phyloP scores from a whole-genome alignment of 2,113 vertebrate genomes.

The Paraplagusia blochii region DNA sequence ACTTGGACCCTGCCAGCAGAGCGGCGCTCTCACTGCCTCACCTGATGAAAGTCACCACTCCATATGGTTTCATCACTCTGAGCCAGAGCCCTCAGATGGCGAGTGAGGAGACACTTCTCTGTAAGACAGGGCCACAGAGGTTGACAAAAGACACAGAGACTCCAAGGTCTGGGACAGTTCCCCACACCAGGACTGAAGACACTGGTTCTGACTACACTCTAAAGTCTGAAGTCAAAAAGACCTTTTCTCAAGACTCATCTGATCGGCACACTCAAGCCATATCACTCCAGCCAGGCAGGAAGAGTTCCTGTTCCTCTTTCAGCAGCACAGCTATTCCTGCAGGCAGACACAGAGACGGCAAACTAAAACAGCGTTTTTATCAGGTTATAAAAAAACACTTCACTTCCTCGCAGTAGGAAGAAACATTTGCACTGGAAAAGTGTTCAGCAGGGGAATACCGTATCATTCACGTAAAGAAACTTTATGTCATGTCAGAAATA shows the following conservation, averaged over 20 bases:
- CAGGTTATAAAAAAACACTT: conserved; percentile 64
- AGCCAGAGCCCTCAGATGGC: conserved; percentile 79
- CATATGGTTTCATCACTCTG: conserved; percentile 73
- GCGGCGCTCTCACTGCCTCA: conserved; percentile 75
- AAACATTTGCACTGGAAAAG: neutral
- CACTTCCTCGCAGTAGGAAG: conserved; percentile 24
- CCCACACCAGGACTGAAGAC: conserved; percentile 19
- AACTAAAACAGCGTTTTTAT: conserved; percentile 54
- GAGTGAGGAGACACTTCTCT: conserved; percentile 75
- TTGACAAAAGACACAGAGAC: conserved; percentile 30
- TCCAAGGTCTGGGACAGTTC: neutral
- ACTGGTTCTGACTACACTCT: conserved; percentile 15
- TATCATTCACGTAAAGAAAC: too few relatives aligned
- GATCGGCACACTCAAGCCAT: conserved; percentile 7
- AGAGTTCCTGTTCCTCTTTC: conserved; percentile 2
- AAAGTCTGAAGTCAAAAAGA: conserved; percentile 23
- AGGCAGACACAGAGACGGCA: conserved; percentile 29
- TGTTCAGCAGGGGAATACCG: neutral
- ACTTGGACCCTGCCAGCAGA: conserved; percentile 58
- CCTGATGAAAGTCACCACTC: conserved; percentile 70
- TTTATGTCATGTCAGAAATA: too few relatives aligned
- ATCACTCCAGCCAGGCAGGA: conserved; percentile 3
- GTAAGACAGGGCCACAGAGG: conserved; percentile 46
- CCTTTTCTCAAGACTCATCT: conserved; percentile 14
- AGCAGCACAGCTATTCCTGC: conserved; percentile 7